These are phyloP conservation scores for Chrysolophus pictus DNA, from an alignment of 2,797 vertebrate species.

Conservation along the genomic window DNA sequence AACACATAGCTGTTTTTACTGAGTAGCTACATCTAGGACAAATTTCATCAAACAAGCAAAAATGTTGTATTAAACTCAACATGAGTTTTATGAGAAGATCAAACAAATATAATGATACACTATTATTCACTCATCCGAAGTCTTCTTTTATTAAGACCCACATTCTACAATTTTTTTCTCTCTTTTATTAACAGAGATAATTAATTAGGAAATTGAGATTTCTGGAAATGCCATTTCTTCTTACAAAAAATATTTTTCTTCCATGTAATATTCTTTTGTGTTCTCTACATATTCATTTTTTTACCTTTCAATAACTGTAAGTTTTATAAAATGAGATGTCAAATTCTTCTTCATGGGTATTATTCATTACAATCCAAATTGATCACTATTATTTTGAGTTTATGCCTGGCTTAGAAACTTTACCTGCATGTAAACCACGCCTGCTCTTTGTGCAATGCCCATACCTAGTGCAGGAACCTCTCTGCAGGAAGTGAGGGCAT, in stretches of 20 bases:
- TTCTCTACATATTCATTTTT: neutral
- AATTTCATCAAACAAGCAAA: constrained; percentile 26
- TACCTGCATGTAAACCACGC: neutral
- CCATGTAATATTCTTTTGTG: neutral
- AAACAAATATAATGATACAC: neutral
- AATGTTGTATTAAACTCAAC: neutral
- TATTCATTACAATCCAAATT: neutral
- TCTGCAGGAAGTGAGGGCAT: fast-evolving
- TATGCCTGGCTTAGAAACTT: neutral
- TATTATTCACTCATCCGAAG: neutral
- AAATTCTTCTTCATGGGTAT: neutral
- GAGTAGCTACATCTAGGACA: neutral
- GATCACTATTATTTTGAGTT: neutral
- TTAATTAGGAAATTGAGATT: neutral
- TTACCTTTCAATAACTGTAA: neutral
- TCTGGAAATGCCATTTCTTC: neutral
- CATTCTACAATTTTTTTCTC: constrained; percentile 3
- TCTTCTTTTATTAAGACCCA: constrained; percentile 8
- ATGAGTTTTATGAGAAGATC: neutral
- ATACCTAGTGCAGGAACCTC: neutral
- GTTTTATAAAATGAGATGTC: neutral
- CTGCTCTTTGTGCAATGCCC: neutral
- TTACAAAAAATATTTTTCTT: neutral
- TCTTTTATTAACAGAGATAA: constrained; percentile 5
- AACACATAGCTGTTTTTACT: neutral